phyloP scores from a whole-genome alignment of 2,113 vertebrate species.

The Polypterus bichir region DNA sequence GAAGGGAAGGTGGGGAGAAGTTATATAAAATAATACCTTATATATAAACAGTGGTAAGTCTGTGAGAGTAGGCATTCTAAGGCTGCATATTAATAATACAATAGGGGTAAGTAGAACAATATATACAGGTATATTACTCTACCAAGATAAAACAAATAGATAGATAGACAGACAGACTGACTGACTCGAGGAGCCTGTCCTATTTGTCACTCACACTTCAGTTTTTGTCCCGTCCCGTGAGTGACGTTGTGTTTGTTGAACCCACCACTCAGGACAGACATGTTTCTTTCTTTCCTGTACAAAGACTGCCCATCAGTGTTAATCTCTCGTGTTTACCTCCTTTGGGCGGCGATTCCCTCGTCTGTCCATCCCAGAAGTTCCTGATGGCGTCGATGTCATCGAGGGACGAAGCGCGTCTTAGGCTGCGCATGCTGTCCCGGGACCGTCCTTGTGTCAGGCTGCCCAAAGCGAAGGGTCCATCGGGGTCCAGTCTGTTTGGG shows the following conservation, averaged over 20 bases:
- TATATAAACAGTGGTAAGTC: too few species aligned
- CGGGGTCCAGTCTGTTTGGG: conserved; percentile 44
- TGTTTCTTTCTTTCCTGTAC: not conserved
- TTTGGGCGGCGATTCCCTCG: conserved; percentile 45
- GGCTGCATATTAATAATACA: too few species aligned
- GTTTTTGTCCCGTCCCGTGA: too few species aligned
- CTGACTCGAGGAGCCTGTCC: not conserved
- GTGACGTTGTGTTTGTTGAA: not conserved
- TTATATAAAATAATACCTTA: too few species aligned
- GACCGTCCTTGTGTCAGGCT: conserved; percentile 42
- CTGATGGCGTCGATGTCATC: conserved; percentile 67
- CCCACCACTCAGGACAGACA: not conserved
- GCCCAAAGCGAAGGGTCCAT: conserved; percentile 35
- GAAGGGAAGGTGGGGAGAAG: too few species aligned
- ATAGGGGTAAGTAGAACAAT: too few species aligned
- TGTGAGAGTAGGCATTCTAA: too few species aligned
- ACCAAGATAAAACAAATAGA: too few species aligned
- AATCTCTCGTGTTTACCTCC: conserved; percentile 44
- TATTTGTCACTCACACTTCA: not conserved
- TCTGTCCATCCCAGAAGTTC: conserved; percentile 52
- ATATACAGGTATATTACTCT: too few species aligned
- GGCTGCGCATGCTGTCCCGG: conserved; percentile 51
- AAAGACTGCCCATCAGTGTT: conserved; percentile 9
- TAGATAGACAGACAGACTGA: too few species aligned
- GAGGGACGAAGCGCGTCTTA: conserved; percentile 69